Conservation (phyloP, 1,140 invertebrate species). For the Meloidogyne exigua region DNA sequence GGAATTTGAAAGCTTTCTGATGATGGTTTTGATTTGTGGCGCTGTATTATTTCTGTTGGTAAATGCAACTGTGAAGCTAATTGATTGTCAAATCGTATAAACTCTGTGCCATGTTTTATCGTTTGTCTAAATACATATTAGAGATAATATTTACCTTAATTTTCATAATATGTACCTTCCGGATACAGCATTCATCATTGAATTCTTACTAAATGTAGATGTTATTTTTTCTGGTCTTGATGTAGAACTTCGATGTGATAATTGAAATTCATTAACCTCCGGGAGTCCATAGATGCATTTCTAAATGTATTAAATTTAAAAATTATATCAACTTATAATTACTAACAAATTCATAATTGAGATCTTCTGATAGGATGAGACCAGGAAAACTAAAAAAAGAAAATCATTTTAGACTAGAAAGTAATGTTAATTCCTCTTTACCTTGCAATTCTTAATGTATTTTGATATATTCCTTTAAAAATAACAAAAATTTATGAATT, state of each 20-base stretch:
- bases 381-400: conserved; percentile 43
- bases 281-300: conserved; percentile 48
- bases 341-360: conserved; percentile 51
- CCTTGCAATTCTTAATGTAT: conserved; percentile 45
- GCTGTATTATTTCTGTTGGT: background rate
- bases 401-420: no score
- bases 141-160: background rate
- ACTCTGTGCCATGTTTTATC: background rate
- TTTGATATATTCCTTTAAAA: conserved; percentile 46
- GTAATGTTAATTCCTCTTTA: background rate
- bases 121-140: background rate
- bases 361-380: conserved; percentile 47
- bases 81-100: background rate
- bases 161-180: background rate
- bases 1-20: background rate
- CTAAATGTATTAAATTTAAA: background rate
- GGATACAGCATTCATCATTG: background rate
- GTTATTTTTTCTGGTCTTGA: background rate
- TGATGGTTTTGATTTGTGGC: background rate
- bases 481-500: background rate
- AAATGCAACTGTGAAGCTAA: background rate
- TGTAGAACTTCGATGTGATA: conserved; percentile 36
- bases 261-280: conserved; percentile 35
- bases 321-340: background rate
- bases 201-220: background rate